Conservation (phyloP, 2,113 vertebrate genomes). For the Piaya cayana region DNA sequence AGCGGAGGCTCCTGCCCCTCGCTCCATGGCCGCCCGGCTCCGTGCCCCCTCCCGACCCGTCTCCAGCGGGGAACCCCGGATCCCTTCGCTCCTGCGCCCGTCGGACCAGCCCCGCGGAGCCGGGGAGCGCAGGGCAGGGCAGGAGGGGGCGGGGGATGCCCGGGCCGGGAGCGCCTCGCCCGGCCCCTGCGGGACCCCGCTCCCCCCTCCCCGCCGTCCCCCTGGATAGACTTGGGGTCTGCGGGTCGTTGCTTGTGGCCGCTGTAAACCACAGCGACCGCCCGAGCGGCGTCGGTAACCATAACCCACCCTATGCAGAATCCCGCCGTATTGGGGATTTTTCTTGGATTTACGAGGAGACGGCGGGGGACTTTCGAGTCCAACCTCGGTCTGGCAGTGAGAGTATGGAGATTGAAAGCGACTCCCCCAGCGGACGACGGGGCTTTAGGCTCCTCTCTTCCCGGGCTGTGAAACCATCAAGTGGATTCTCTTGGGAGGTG, state of each 20-base stretch:
- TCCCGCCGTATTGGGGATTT: not conserved
- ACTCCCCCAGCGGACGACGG: not conserved
- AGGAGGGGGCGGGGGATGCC: too few relatives aligned
- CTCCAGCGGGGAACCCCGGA: not conserved
- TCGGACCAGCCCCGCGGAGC: not conserved
- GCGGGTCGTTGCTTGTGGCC: not conserved
- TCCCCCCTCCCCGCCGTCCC: not conserved
- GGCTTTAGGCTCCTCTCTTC: not conserved
- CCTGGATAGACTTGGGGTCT: slow-evolving; percentile 6
- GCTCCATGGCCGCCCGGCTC: not conserved
- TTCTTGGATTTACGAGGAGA: not conserved
- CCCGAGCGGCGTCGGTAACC: slow-evolving; percentile 12
- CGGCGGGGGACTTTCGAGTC: not conserved
- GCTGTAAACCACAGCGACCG: not conserved
- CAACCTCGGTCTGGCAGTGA: not conserved
- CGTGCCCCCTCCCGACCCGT: not conserved
- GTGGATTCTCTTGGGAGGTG: not conserved
- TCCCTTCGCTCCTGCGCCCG: not conserved
- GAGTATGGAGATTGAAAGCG: not conserved
- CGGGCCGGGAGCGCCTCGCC: not conserved
- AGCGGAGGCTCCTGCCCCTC: not conserved
- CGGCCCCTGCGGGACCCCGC: not conserved
- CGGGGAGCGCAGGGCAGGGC: not conserved
- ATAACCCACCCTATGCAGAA: slow-evolving; percentile 54
- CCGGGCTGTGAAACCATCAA: not conserved